These are phyloP conservation scores for Machimus atricapillus DNA, from an alignment of 2,888 invertebrate species.

Conservation along the genomic window DNA sequence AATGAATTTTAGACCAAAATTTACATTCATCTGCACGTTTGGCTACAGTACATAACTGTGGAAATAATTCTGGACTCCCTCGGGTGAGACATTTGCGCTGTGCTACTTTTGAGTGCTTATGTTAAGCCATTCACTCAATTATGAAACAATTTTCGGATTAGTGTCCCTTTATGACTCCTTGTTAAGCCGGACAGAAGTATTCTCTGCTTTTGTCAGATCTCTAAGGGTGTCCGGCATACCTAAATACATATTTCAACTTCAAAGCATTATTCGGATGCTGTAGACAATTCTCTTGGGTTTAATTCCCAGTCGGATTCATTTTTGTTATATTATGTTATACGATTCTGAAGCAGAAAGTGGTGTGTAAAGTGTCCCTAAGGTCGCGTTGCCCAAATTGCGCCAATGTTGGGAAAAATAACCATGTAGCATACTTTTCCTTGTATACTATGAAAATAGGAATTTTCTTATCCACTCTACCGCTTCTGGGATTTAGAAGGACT, in stretches of 20 bases:
- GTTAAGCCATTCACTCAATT: constrained; percentile 2
- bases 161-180: background rate
- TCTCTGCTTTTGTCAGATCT: background rate
- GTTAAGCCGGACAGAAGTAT: background rate
- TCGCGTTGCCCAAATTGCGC: background rate
- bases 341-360: background rate
- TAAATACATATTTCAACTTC: background rate
- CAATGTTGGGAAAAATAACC: background rate
- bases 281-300: background rate
- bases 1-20: background rate
- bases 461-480: background rate
- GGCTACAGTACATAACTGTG: background rate
- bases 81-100: background rate
- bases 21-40: background rate
- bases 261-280: background rate
- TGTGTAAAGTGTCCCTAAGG: background rate
- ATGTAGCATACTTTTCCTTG: background rate
- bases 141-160: constrained; percentile 5
- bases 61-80: background rate
- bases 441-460: background rate
- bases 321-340: background rate
- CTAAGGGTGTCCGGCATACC: background rate
- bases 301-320: background rate
- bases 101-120: background rate
- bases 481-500: background rate